Evolutionary conservation across 2,797 vertebrate genomes (phyloP).

Genomic region (Sebastes hubbsi): DNA sequence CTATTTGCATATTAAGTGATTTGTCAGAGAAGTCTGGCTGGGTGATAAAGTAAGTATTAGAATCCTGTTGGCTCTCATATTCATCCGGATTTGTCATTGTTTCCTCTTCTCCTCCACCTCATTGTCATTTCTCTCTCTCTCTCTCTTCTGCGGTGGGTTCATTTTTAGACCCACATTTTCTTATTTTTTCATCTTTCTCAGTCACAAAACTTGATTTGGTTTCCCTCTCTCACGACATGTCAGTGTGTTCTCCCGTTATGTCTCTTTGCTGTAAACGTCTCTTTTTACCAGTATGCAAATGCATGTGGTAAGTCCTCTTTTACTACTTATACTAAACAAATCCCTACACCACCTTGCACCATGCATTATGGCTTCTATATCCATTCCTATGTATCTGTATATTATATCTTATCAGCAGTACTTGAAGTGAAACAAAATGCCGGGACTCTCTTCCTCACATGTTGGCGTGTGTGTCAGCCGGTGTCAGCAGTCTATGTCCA

Average conservation of each 20-base stretch:
- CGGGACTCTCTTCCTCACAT: too few relatives aligned
- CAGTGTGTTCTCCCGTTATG: background rate
- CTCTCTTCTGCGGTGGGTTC: background rate
- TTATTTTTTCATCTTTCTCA: background rate
- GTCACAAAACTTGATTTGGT: background rate
- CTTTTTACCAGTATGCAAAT: background rate
- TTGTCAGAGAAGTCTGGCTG: constrained; percentile 43
- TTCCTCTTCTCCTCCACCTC: constrained; percentile 16
- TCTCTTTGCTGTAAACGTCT: background rate
- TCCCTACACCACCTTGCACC: background rate
- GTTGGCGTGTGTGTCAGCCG: too few relatives aligned
- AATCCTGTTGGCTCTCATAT: constrained; percentile 37
- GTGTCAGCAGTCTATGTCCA: too few relatives aligned
- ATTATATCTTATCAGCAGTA: too few relatives aligned
- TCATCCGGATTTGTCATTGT: constrained; percentile 39
- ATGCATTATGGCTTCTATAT: background rate
- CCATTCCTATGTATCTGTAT: background rate
- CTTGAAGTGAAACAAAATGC: too few relatives aligned
- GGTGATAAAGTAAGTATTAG: constrained; percentile 58
- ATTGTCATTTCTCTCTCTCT: background rate
- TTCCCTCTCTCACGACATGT: background rate
- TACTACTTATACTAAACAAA: background rate
- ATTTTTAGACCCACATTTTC: background rate
- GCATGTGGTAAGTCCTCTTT: background rate
- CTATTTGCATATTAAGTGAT: constrained; percentile 69